phyloP scores from a whole-genome alignment of 2,113 vertebrate species.

The Rhombomys opimus region DNA sequence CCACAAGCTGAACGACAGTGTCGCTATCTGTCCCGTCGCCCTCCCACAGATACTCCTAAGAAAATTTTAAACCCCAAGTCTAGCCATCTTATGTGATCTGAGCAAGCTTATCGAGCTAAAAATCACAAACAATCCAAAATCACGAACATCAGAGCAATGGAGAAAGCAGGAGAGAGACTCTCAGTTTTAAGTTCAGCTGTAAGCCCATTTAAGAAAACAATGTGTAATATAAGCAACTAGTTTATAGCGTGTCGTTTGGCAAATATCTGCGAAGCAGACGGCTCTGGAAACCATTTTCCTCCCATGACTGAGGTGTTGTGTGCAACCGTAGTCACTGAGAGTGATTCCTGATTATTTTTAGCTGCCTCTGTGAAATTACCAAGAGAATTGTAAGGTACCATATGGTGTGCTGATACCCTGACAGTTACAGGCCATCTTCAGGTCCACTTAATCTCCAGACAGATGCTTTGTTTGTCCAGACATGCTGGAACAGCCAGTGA shows the following conservation, averaged over 20 bases:
- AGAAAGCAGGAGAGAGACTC: constrained; percentile 15
- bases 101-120: background rate
- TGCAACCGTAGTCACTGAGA: constrained; percentile 42
- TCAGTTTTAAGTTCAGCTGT: background rate
- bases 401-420: constrained; percentile 57
- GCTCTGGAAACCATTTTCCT: constrained; percentile 46
- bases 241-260: constrained; percentile 33
- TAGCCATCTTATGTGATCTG: background rate
- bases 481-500: constrained; percentile 60
- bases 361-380: constrained; percentile 62
- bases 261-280: constrained; percentile 34
- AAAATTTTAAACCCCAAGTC: background rate
- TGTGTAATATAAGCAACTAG: background rate
- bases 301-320: background rate
- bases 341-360: constrained; percentile 63
- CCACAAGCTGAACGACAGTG: background rate
- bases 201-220: constrained; percentile 1
- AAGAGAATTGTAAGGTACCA: constrained; percentile 62
- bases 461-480: constrained; percentile 74
- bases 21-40: background rate
- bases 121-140: constrained; percentile 16
- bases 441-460: constrained; percentile 49
- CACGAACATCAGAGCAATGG: constrained; percentile 30
- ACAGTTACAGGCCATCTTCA: constrained; percentile 41
- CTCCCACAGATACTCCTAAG: background rate